Base-by-base conservation (phyloP, 37 sponge, comb jelly and placozoan genomes). In the Cliona cf. orientalis region DNA sequence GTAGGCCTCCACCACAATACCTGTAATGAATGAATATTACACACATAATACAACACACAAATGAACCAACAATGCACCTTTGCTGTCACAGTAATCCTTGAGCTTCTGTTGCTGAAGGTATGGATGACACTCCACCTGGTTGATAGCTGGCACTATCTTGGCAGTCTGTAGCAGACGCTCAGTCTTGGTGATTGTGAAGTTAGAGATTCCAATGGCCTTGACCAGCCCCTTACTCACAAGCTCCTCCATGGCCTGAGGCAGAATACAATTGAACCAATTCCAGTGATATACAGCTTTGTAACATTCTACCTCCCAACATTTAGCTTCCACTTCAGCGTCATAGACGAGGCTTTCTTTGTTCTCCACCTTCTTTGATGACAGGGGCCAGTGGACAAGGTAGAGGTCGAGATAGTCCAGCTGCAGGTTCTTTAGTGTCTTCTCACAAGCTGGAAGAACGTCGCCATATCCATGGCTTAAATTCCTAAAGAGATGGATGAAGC, bases 51-150 rank as follows among this genome's bases (percentile, higher is more conserved):
- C n/a, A n/a, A n/a, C n/a, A n/a, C n/a, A n/a, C n/a, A n/a, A n/a
- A n/a, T n/a, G n/a, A n/a, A n/a, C n/a, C n/a, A n/a, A n/a, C n/a
- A n/a, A n/a, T n/a, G n/a, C 29, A 84, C 93, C 93, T 84, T 89
- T 92, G 45, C 80, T 80, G 41, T 86, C 76, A 49, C 90, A 90
- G 72, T 91, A 95, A 38, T 79, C 60, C 81, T 87, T 89, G 44
- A 95, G 87, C 33, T 92, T 92, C 19, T 49, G 59, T 77, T 95
- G 96, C 78, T 95, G 96, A 61, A 95, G 42, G 80, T 92, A 92
- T 39, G 90, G 84, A 70, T 95, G 92, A 40, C 76, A 81, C 69
- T 95, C 96, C 71, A 94, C 94, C 82, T 95, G 95, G 71, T 91
- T 95, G 38, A 95, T 90, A 70, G 91, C 95, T 41, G 95, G 95